Percentiles rank a stretch among this genome's conserved stretches.
These are phyloP conservation scores for Sebastes diploproa DNA, from an alignment of 2,797 vertebrate species.

Conservation along the genomic window DNA sequence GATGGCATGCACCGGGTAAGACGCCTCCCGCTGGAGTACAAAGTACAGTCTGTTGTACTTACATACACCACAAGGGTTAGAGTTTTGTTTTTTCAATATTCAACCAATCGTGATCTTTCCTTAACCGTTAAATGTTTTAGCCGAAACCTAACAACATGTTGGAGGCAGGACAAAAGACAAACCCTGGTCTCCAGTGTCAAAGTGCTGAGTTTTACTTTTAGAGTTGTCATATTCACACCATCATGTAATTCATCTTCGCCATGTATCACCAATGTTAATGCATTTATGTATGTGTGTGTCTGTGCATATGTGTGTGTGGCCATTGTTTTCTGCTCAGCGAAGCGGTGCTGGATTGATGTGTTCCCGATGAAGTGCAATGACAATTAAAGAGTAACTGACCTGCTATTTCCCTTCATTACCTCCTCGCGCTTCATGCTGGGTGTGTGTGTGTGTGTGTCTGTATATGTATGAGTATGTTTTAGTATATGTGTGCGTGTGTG, in stretches of 20 bases:
- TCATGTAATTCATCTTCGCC: neutral
- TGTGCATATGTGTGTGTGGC: slow-evolving; percentile 76
- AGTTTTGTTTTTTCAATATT: neutral
- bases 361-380: slow-evolving; percentile 93
- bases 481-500: slow-evolving; percentile 37
- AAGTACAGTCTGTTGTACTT: neutral
- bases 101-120: neutral
- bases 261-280: neutral
- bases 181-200: neutral
- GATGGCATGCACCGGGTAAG: neutral
- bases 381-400: slow-evolving; percentile 99
- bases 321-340: slow-evolving; percentile 93
- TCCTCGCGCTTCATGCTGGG: slow-evolving; percentile 12
- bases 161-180: neutral
- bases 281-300: neutral
- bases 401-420: slow-evolving; percentile 93
- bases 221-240: neutral
- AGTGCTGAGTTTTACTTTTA: neutral
- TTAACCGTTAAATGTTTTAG: neutral
- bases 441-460: slow-evolving; percentile 52
- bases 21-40: neutral
- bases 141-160: neutral
- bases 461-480: slow-evolving; percentile 13
- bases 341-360: slow-evolving; percentile 93
- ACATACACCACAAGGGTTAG: neutral